These are phyloP conservation scores for Noctilio leporinus DNA, from an alignment of 2,113 vertebrate species.

Conservation along the genomic window DNA sequence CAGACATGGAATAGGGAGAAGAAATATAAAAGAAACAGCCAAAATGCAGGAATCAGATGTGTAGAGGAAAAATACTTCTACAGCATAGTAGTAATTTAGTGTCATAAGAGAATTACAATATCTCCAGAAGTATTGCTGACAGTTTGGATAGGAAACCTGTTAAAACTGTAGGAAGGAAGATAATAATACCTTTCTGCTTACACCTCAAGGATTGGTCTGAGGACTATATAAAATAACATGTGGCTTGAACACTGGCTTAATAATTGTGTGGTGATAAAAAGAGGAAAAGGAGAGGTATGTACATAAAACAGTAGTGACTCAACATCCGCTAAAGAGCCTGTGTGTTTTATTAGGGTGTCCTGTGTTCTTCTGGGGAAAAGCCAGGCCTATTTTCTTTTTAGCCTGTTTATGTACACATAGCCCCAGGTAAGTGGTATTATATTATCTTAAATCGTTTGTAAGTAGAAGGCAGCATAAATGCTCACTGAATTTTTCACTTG, in stretches of 20 bases:
- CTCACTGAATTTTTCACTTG: constrained; percentile 39
- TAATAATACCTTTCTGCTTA: background rate
- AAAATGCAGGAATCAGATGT: background rate
- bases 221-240: background rate
- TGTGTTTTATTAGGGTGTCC: constrained; percentile 30
- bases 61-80: background rate
- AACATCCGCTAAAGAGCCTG: background rate
- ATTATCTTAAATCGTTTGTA: constrained; percentile 43
- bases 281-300: background rate
- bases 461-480: background rate
- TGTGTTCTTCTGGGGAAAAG: constrained; percentile 17
- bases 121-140: background rate
- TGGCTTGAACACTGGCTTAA: background rate
- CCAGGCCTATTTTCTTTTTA: constrained; percentile 6
- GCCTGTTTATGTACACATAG: background rate
- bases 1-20: background rate
- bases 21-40: background rate
- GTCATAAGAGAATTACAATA: background rate
- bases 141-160: background rate
- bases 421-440: background rate
- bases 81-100: background rate
- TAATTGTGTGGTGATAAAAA: background rate
- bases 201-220: background rate
- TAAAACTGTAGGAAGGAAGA: background rate
- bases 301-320: background rate